Base-by-base conservation (phyloP, 2,113 vertebrate species). In the Beaufortia kweichowensis region DNA sequence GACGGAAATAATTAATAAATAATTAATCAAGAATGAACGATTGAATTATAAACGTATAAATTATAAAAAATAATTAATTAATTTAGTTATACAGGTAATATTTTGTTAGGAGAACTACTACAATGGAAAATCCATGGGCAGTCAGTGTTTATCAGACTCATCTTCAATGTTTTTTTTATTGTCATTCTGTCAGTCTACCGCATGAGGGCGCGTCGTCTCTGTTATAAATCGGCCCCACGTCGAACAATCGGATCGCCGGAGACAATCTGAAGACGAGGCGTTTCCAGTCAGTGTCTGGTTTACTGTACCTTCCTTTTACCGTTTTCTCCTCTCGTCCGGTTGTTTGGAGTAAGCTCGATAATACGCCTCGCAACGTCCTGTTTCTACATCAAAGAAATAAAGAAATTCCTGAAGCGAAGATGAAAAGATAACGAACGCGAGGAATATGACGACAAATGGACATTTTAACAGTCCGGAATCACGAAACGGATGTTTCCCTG, bases 201-300 rank as follows among this genome's bases (percentile, higher is more conserved):
- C 68, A 26, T 55, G 77, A 46, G 19, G 81, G 73, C 77, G 61
- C 77, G 7, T 73, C 50, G 8, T 4, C 61, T 48, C 70, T 63
- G 15, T 62, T 26, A 62, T 21, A 33, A 69, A 71, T 63, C 66
- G 17, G 24, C 76, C 66, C 76, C 76, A 56, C 76, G 15, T 71
- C 41, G 78, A 77, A 83, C 75, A 80, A 80, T 60, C 75, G 64
- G 64, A 68, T 80, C 75, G 68, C 65, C 62, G n/a, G 79, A 84
- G 82, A 84, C 79, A 57, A 69, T 62, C 76, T 48, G 67, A 76
- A 70, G 68, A 72, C 76, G 79, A 84, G 82, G 82, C 82, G 82
- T 84, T 84, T 84, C 82, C 82, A 84, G 82, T 41, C 66, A 59
- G 72, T 68, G 82, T 83, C 82, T 83, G 65, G 78, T 69, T 64